Conservation (phyloP, 2,888 invertebrate species). For the Andrena dorsata region DNA sequence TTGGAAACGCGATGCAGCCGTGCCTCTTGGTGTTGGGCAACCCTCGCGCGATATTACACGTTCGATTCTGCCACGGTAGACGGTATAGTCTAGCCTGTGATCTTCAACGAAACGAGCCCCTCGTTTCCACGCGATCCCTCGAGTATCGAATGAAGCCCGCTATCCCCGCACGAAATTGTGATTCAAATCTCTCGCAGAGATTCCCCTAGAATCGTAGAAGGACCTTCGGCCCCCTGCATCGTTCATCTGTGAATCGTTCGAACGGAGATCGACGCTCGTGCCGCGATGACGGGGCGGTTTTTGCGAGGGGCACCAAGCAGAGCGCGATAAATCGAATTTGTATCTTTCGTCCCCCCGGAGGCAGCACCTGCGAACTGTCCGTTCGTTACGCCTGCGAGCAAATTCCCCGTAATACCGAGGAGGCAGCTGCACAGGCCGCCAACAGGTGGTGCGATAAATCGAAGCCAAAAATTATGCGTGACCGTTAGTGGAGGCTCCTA, state of each 20-base stretch:
- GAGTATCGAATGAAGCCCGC: not conserved
- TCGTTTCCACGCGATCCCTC: not conserved
- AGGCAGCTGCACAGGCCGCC: slow-evolving; percentile 53
- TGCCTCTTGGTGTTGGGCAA: slow-evolving; percentile 2
- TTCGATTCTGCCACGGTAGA: slow-evolving; percentile 6
- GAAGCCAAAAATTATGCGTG: slow-evolving; percentile 38
- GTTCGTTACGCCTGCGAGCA: slow-evolving; percentile 32
- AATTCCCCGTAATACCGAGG: slow-evolving; percentile 35
- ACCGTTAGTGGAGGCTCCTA: not conserved
- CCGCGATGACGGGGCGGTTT: slow-evolving; percentile 29
- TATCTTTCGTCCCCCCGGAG: slow-evolving; percentile 18
- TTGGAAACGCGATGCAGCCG: slow-evolving; percentile 32
- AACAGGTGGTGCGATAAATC: slow-evolving; percentile 58
- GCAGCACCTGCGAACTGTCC: slow-evolving; percentile 45
- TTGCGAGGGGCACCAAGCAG: not conserved
- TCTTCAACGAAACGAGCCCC: not conserved
- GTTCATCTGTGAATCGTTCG: no score
- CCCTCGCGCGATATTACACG: slow-evolving; percentile 2
- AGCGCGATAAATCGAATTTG: slow-evolving; percentile 50
- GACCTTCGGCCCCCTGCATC: no score
- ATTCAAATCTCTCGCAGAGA: not conserved
- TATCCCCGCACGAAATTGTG: not conserved
- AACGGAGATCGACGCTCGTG: no score
- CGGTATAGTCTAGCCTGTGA: not conserved
- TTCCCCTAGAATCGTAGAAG: no score